phyloP scores from a whole-genome alignment of 2,888 invertebrate genomes.

The Caenorhabditis becei region DNA sequence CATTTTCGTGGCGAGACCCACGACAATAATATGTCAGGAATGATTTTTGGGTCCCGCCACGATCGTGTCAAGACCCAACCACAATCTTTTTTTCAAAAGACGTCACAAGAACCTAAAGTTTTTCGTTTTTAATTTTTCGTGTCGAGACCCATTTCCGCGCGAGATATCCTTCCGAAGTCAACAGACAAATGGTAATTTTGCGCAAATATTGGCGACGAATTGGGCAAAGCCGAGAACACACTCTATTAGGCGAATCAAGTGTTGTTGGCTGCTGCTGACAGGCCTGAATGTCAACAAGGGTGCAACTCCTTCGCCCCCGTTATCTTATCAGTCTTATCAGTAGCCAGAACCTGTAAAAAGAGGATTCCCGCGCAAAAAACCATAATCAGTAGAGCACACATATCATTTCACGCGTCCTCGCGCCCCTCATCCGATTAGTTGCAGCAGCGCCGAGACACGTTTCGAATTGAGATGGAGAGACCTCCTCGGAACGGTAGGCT shows the following conservation, averaged over 20 bases:
- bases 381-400: constrained; percentile 15
- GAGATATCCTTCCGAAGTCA: background rate
- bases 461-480: background rate
- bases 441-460: background rate
- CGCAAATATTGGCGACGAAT: constrained; percentile 49
- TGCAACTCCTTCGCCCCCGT: background rate
- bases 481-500: background rate
- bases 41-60: no score
- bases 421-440: constrained; percentile 10
- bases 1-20: no score
- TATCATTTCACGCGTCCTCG: constrained; percentile 13
- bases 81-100: no score
- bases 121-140: no score
- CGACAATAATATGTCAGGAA: no score
- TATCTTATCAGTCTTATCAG: background rate
- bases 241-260: constrained; percentile 36
- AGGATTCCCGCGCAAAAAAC: background rate
- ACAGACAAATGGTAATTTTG: constrained; percentile 32
- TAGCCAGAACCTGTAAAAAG: constrained; percentile 5
- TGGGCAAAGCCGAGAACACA: constrained; percentile 19
- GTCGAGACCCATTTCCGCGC: no score
- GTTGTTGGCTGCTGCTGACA: constrained; percentile 40
- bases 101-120: no score
- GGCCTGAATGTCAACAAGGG: constrained; percentile 24
- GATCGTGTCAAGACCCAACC: no score